Base-by-base conservation (phyloP, 2,797 vertebrate genomes). In the Enteromius paludinosus region DNA sequence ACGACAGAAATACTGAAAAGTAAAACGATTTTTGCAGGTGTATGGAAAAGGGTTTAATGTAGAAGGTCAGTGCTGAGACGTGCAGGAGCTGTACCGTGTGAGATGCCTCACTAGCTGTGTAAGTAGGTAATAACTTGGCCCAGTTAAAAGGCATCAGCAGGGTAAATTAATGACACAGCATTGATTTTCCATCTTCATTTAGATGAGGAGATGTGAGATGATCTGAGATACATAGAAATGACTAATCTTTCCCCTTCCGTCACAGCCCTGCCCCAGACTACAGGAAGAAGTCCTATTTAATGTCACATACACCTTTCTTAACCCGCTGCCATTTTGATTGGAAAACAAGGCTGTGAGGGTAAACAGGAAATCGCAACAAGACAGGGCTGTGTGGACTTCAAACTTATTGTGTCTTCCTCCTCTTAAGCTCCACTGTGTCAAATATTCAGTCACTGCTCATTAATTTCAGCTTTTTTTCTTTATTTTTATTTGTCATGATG, bases 61-160 rank as follows among this genome's bases (percentile, higher is more conserved):
- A 38, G n/a, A 1, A 47, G 62, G 23, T 59, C 5, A 59, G 47
- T 64, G 56, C 15, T 17, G 52, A 30, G 79, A 5, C 11, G 23
- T 47, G 38, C 14, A 68, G 52, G 66, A 78, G 45, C 18, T 64
- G 7, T 43, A 52, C 73, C 59, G 73, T 85, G 81, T 69, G 83
- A 86, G 87, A 72, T 49, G 88, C 92, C 91, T 94, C 91, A 88
- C 90, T 92, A 92, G 89, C 87, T 88, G 91, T 91, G 90, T 91
- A 93, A 95, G 93, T 92, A 93, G 94, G 92, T 94, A 95, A 94
- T 94, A 93, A 94, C 93, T 93, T 91, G 87, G 89, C 93, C 93
- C 94, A 93, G 93, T 93, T 62, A 93, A 91, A 93, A 93, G 91
- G 92, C 92, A 93, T 93, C 92, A 92, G 92, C 86, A 68, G 71